These are phyloP conservation scores for Eulemur rufifrons DNA, from an alignment of 2,113 vertebrate species.

Conservation along the genomic window DNA sequence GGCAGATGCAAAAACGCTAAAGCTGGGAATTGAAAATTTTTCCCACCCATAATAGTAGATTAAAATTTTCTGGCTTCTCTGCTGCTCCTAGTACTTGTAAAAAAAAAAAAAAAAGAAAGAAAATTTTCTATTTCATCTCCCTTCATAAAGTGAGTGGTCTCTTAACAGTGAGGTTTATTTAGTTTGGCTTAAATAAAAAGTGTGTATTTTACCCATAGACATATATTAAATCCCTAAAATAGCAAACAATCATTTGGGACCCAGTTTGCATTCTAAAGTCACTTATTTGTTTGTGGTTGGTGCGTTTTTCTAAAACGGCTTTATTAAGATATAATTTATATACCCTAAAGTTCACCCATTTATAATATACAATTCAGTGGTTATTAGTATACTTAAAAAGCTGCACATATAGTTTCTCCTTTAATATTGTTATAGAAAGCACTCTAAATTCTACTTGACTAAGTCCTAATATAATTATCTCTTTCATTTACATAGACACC, in stretches of 20 bases:
- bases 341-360: conserved; percentile 49
- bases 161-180: conserved; percentile 44
- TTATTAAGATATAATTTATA: conserved; percentile 43
- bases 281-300: conserved; percentile 35
- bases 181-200: neutral
- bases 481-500: conserved; percentile 40
- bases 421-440: conserved; percentile 26
- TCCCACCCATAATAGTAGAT: conserved; percentile 13
- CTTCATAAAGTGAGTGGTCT: conserved; percentile 38
- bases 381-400: neutral
- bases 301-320: neutral
- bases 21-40: neutral
- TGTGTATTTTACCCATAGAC: neutral
- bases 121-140: conserved; percentile 44
- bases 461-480: conserved; percentile 33
- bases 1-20: conserved; percentile 9
- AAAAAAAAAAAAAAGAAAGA: neutral
- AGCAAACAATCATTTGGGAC: conserved; percentile 28
- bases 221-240: conserved; percentile 41
- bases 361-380: conserved; percentile 6
- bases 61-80: conserved; percentile 25
- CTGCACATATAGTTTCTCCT: neutral
- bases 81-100: too few relatives aligned
- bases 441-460: conserved; percentile 15
- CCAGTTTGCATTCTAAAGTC: conserved; percentile 6